Base-by-base conservation (phyloP, 2,888 invertebrate species). In the Dolomedes plantarius region DNA sequence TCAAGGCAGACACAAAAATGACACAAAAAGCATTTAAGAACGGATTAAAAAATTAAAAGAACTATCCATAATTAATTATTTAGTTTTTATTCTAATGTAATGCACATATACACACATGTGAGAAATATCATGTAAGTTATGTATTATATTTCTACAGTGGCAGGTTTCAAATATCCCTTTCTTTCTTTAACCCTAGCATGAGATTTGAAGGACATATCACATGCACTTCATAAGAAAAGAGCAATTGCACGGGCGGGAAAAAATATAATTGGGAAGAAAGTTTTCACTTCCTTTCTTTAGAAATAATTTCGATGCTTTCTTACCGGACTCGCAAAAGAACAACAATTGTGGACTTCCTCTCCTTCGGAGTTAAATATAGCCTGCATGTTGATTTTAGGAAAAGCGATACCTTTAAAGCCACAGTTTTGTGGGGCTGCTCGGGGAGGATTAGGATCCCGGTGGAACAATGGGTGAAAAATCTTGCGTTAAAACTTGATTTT, bases 391-490 rank as follows among this genome's bases (percentile, higher is more conserved):
- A 46, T 46, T 69, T 28, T 41, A 41, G 41, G 27, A 16, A 69
- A 69, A 39, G 23, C n/a, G 69, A 69, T 16, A 41, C 69, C 28
- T 41, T 41, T 69, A 23, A n/a, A 56, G 56, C 19, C 1, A 28
- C 23, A 27, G 28, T 41, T 41, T 69, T 69, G 69, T 69, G 36
- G 11, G 69, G 69, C 41, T 69, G 69, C 69, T 29, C 31, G 11
- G 11, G 11, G 36, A 16, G 41, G 41, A 39, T 69, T 69, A 39
- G 2, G 16, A 27, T 41, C 27, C 13, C 41, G 1, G 27, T 31
- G 31, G 31, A 65, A 65, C 65, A 65, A 65, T 65, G 29, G 65
- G 28, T 27, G 28, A 62, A 62, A 19, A 62, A 62, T 27, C 31
- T n/a, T 29, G 29, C 3, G 6, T 11, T 23, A 56, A 23, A 56